Conservation (phyloP, 2,888 invertebrate species). For the Cryptocephalus primarius region DNA sequence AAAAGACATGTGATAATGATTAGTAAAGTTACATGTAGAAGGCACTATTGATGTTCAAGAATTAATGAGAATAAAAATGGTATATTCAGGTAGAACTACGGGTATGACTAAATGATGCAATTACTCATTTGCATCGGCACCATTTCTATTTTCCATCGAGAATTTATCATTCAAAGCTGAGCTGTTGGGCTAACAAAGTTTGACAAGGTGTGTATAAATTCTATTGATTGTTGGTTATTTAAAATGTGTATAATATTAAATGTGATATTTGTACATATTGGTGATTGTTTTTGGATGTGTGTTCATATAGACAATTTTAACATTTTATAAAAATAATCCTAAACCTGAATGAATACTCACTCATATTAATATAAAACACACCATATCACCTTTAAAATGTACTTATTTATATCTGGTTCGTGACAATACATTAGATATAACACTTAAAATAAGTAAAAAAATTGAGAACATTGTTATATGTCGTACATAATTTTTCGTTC, state of each 20-base stretch:
- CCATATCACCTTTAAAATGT: constrained; percentile 13
- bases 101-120: too few relatives aligned
- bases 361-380: constrained; percentile 16
- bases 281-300: constrained; percentile 11
- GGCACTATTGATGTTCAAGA: too few relatives aligned
- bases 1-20: too few relatives aligned
- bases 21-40: too few relatives aligned
- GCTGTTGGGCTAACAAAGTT: too few relatives aligned
- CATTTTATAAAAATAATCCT: background rate
- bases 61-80: too few relatives aligned
- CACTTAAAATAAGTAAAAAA: constrained; percentile 30
- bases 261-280: constrained; percentile 10
- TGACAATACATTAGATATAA: constrained; percentile 40
- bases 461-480: constrained; percentile 16
- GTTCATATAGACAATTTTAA: constrained; percentile 7
- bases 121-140: too few relatives aligned
- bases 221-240: constrained; percentile 8
- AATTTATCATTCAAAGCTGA: too few relatives aligned
- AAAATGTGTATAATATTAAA: constrained; percentile 8
- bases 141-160: too few relatives aligned
- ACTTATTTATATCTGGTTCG: constrained; percentile 32
- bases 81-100: too few relatives aligned
- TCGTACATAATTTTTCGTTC: background rate
- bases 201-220: constrained; percentile 3
- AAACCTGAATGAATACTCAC: constrained; percentile 4